phyloP scores from a whole-genome alignment of 2,888 invertebrate species.

The Andrena marginata region DNA sequence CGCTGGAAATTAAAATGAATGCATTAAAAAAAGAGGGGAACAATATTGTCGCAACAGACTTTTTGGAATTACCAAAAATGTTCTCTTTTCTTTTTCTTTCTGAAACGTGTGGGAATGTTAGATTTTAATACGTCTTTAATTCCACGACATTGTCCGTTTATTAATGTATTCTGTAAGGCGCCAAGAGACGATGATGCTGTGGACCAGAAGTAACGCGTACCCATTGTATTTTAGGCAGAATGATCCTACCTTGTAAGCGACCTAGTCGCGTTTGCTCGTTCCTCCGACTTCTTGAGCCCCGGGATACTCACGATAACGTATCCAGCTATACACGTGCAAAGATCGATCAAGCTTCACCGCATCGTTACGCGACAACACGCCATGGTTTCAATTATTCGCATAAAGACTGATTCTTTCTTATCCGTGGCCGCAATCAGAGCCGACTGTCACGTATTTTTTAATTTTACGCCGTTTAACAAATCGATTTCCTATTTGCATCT shows the following conservation, averaged over 20 bases:
- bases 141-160: neutral
- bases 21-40: neutral
- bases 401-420: constrained; percentile 49
- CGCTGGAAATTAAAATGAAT: neutral
- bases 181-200: constrained; percentile 37
- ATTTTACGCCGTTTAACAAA: constrained; percentile 14
- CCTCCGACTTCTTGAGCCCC: constrained; percentile 60
- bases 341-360: neutral
- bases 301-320: constrained; percentile 43
- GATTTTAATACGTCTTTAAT: neutral
- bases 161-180: constrained; percentile 7
- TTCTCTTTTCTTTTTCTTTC: neutral
- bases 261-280: constrained; percentile 41
- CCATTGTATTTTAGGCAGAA: constrained; percentile 52
- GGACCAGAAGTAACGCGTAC: constrained; percentile 65
- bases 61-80: neutral
- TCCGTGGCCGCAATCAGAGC: constrained; percentile 23
- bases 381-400: constrained; percentile 30
- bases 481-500: constrained; percentile 20
- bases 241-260: constrained; percentile 36
- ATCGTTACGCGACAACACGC: constrained; percentile 15
- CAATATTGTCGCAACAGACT: neutral
- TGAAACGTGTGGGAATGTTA: neutral
- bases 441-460: constrained; percentile 29
- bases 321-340: constrained; percentile 9